Conservation (phyloP, 1,140 invertebrate species). For the Lethrus apterus region DNA sequence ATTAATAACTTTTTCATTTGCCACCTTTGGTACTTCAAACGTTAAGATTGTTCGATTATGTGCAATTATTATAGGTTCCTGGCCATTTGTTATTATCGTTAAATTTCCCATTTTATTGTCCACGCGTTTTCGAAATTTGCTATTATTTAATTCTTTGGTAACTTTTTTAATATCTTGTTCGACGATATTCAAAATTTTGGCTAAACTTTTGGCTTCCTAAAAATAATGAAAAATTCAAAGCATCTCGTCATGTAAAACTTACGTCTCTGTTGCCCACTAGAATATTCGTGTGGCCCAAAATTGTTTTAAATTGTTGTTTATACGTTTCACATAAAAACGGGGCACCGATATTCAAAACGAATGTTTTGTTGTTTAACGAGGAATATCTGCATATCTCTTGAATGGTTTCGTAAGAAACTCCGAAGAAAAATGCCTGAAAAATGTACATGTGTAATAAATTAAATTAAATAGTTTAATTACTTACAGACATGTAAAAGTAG, state of each 20-base stretch:
- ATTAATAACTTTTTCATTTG: conserved; percentile 22
- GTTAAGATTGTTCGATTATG: conserved; percentile 3
- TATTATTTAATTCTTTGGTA: neutral
- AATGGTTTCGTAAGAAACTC: conserved; percentile 13
- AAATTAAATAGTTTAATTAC: conserved; percentile 2
- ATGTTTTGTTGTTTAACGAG: conserved; percentile 40
- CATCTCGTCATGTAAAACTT: conserved; percentile 9
- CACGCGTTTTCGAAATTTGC: neutral
- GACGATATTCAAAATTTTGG: neutral
- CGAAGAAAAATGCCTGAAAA: conserved; percentile 22
- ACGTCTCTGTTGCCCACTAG: conserved; percentile 66
- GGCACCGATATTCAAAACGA: conserved; percentile 64
- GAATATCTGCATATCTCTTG: conserved; percentile 12
- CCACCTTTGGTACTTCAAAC: conserved; percentile 28
- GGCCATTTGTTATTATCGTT: conserved; percentile 36
- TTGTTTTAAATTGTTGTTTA: conserved; percentile 43
- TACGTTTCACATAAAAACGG: conserved; percentile 59
- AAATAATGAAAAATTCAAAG: neutral
- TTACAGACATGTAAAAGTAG: conserved; percentile 25
- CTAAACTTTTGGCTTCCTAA: conserved; percentile 3
- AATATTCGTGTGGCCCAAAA: conserved; percentile 57
- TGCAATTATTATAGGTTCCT: conserved; percentile 27
- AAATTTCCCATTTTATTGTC: conserved; percentile 6
- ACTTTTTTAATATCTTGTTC: neutral
- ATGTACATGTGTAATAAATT: neutral